A percentile compares a stretch with the other conserved stretches of the same genome.
phyloP scores from a whole-genome alignment of 2,888 invertebrate genomes.

The Altica lythri region DNA sequence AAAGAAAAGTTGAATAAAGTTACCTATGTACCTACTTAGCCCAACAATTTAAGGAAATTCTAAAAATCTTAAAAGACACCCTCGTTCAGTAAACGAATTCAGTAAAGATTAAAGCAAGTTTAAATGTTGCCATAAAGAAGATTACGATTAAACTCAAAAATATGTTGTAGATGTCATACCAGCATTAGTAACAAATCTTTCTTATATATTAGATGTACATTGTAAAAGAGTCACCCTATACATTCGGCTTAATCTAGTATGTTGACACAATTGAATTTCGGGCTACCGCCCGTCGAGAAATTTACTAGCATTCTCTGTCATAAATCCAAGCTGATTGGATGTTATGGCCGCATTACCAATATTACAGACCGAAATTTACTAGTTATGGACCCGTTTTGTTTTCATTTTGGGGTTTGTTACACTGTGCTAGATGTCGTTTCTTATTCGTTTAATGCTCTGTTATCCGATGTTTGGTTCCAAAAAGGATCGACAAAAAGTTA shows the following conservation, averaged over 20 bases:
- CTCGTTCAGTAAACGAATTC: too few relatives aligned
- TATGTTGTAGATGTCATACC: background rate
- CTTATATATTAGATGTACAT: conserved; percentile 13
- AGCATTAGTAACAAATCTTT: background rate
- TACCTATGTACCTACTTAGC: background rate
- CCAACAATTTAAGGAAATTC: too few relatives aligned
- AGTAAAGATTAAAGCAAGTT: too few relatives aligned
- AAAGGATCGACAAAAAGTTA: background rate
- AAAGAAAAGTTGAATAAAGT: too few relatives aligned
- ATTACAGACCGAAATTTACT: conserved; percentile 54
- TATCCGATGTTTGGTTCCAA: background rate
- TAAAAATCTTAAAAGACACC: too few relatives aligned
- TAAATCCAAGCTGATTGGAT: conserved; percentile 59
- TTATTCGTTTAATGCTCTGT: conserved; percentile 9
- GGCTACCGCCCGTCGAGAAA: conserved; percentile 56
- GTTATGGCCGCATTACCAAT: conserved; percentile 59
- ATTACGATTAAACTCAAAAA: too few relatives aligned
- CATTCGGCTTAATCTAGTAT: conserved; percentile 55
- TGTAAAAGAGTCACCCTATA: conserved; percentile 44
- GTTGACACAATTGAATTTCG: conserved; percentile 57
- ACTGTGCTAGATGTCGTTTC: conserved; percentile 20
- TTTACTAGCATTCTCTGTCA: conserved; percentile 55
- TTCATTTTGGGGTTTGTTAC: conserved; percentile 29
- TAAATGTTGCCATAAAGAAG: too few relatives aligned
- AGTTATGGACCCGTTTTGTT: conserved; percentile 40